Evolutionary conservation across 37 sponge, comb jelly and placozoan species (phyloP).

Genomic region (Lycopodina hypogea): DNA sequence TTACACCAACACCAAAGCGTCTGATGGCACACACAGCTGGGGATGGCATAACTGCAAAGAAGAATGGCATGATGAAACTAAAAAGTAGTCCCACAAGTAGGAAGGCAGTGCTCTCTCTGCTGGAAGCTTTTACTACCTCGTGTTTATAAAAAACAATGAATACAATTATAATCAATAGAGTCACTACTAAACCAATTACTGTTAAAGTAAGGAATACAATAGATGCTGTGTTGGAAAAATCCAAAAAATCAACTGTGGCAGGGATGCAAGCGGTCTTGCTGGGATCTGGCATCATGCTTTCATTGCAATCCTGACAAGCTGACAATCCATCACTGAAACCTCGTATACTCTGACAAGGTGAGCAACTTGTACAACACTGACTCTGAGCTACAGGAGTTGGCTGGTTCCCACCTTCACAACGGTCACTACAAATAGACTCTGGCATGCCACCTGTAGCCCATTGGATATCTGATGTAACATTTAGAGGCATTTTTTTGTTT

Average conservation of each 20-base stretch:
- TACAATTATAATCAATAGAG: conserved; percentile 19
- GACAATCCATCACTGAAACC: conserved; percentile 23
- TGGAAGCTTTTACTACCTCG: conserved; percentile 59
- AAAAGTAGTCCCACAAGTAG: conserved; percentile 47
- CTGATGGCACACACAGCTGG: conserved; percentile 37
- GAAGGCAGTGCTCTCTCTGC: conserved; percentile 61
- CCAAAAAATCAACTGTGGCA: conserved; percentile 22
- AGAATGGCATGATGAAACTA: too few relatives aligned
- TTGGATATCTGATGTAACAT: conserved; percentile 29
- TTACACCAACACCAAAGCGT: conserved; percentile 43
- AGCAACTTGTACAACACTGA: conserved; percentile 63
- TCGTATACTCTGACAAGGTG: conserved; percentile 29
- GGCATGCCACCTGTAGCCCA: conserved; percentile 23
- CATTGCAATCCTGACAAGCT: conserved; percentile 44
- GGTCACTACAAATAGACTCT: too few relatives aligned
- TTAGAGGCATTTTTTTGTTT: conserved; percentile 23
- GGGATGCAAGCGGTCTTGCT: conserved; percentile 28
- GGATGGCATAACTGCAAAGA: conserved; percentile 41
- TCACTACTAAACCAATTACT: conserved; percentile 25
- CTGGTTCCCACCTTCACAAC: too few relatives aligned
- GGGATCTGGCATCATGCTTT: conserved; percentile 41
- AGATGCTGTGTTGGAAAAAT: conserved; percentile 15
- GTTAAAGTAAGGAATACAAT: conserved; percentile 37
- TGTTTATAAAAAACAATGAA: conserved; percentile 39
- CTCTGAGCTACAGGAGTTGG: neutral